phyloP scores from a whole-genome alignment of 2,888 invertebrate genomes.

The Pachydiplax longipennis region DNA sequence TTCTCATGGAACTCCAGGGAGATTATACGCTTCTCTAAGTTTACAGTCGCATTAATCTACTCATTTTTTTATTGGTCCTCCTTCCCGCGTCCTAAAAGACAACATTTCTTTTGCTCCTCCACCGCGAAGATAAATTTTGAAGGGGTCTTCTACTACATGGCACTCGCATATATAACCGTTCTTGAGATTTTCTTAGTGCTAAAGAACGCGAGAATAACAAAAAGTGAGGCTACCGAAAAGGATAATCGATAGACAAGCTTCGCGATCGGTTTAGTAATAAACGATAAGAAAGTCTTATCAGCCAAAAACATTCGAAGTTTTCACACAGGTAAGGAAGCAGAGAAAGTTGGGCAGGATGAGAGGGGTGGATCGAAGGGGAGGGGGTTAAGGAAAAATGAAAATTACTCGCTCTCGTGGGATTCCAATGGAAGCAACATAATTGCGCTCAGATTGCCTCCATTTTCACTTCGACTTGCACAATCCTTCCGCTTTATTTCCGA shows the following conservation, averaged over 20 bases:
- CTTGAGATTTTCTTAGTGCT: no score
- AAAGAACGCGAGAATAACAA: no score
- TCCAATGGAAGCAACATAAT: not conserved
- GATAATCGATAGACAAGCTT: not conserved
- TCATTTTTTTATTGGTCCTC: no score
- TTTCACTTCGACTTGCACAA: not conserved
- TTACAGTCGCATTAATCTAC: no score
- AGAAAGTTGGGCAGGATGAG: not conserved
- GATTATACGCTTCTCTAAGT: no score
- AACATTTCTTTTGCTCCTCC: no score
- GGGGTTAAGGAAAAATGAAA: not conserved
- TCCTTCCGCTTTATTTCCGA: no score
- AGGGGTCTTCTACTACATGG: no score
- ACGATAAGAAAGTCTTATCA: not conserved
- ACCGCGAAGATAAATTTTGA: no score
- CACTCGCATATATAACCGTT: no score
- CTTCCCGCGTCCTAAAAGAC: no score
- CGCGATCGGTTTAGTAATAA: not conserved
- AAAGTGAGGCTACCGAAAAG: not conserved
- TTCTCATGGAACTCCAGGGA: no score
- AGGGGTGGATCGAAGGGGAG: not conserved
- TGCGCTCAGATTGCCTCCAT: not conserved
- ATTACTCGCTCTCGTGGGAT: conserved; percentile 1
- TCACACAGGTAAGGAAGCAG: not conserved
- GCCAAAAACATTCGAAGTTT: not conserved